Evolutionary conservation across 2,797 vertebrate species (phyloP).

Genomic region (Florisuga fusca): DNA sequence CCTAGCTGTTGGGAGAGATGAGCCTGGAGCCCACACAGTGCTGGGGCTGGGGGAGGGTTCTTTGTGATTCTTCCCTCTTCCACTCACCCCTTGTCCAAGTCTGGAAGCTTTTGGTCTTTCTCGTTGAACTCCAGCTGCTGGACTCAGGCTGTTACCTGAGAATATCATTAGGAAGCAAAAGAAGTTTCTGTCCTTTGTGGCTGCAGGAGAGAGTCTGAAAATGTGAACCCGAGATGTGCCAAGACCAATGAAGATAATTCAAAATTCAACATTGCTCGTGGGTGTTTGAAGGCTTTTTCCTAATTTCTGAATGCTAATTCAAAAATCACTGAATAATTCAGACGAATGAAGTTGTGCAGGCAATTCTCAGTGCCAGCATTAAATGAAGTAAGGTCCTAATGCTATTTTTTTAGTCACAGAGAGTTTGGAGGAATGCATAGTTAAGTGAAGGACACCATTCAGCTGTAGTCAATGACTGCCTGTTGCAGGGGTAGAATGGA

Average conservation of each 20-base stretch:
- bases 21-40: neutral
- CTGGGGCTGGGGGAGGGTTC: neutral
- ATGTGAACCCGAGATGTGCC: accelerated
- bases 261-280: neutral
- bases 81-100: accelerated
- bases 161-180: neutral
- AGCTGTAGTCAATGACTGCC: neutral
- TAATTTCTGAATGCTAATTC: neutral
- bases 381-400: neutral
- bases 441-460: neutral
- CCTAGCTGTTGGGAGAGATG: neutral
- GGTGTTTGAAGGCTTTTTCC: neutral
- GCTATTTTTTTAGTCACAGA: neutral
- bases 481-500: neutral
- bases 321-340: neutral
- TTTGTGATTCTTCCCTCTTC: neutral
- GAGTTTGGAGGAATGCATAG: neutral
- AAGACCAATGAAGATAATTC: neutral
- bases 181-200: neutral
- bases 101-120: neutral
- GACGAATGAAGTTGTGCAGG: neutral
- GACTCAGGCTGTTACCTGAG: neutral
- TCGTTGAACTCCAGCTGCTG: neutral
- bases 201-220: neutral
- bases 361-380: neutral